Percentiles rank a stretch among this genome's conserved stretches.
phyloP scores from a whole-genome alignment of 1,140 invertebrate species.

The Camponotus vicinus region DNA sequence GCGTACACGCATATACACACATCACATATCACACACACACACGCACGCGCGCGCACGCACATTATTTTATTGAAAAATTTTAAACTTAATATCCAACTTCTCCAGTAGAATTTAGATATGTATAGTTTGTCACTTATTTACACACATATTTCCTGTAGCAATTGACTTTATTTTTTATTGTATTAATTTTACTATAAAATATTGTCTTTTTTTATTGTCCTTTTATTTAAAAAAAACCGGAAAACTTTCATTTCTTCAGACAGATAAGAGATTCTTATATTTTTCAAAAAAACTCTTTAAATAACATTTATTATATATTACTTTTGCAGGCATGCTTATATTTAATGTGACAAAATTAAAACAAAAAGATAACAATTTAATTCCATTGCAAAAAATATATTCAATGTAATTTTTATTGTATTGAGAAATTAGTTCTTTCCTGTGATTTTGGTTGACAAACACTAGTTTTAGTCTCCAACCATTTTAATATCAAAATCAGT shows the following conservation, averaged over 20 bases:
- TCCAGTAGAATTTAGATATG: neutral
- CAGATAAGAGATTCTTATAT: no score
- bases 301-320: neutral
- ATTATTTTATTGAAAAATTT: constrained; percentile 33
- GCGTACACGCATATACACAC: no score
- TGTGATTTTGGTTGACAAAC: neutral
- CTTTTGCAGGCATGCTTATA: neutral
- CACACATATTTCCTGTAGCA: neutral
- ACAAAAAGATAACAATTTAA: constrained; percentile 6
- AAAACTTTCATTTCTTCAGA: neutral
- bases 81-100: neutral
- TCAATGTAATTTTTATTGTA: neutral
- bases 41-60: no score
- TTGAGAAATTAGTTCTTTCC: neutral
- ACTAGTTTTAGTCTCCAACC: neutral
- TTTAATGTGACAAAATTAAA: neutral
- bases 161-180: neutral
- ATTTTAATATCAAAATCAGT: neutral
- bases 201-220: neutral
- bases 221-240: neutral
- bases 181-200: neutral
- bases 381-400: neutral
- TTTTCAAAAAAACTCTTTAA: neutral
- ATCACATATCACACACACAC: no score
- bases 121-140: neutral